Evolutionary conservation across 2,888 invertebrate species (phyloP).

Genomic region (Metalampra italica): DNA sequence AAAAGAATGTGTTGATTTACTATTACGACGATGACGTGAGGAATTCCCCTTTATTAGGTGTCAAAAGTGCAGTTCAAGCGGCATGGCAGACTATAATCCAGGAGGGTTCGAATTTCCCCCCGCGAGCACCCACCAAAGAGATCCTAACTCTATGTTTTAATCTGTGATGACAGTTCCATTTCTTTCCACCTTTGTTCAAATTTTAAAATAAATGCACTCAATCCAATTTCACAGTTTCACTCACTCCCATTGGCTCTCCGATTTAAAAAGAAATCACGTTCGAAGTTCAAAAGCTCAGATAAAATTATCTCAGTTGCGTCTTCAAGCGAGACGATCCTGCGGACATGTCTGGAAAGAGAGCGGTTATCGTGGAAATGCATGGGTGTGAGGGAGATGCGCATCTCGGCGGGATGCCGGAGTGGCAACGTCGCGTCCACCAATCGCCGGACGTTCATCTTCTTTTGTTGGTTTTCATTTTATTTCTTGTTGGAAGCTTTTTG

Average conservation of each 20-base stretch:
- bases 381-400: slow-evolving; percentile 43
- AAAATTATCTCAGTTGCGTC: slow-evolving; percentile 75
- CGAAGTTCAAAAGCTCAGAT: slow-evolving; percentile 67
- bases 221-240: too few relatives aligned
- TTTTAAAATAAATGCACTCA: too few relatives aligned
- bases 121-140: too few relatives aligned
- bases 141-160: too few relatives aligned
- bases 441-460: slow-evolving; percentile 57
- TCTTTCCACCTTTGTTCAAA: too few relatives aligned
- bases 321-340: slow-evolving; percentile 74
- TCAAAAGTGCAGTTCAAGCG: too few relatives aligned
- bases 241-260: slow-evolving; percentile 9
- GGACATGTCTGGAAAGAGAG: slow-evolving; percentile 53
- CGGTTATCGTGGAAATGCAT: slow-evolving; percentile 15
- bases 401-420: slow-evolving; percentile 62
- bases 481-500: slow-evolving; percentile 38
- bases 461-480: slow-evolving; percentile 52
- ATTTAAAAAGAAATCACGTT: slow-evolving; percentile 59
- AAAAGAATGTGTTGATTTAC: too few relatives aligned
- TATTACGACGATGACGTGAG: too few relatives aligned
- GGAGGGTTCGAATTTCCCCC: too few relatives aligned
- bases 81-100: too few relatives aligned
- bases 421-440: slow-evolving; percentile 76
- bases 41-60: too few relatives aligned
- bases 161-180: too few relatives aligned